A percentile compares a stretch with the other conserved stretches of the same genome.
Conservation (phyloP, 1,140 invertebrate genomes). For the Pseudomyrmex cubaensis region DNA sequence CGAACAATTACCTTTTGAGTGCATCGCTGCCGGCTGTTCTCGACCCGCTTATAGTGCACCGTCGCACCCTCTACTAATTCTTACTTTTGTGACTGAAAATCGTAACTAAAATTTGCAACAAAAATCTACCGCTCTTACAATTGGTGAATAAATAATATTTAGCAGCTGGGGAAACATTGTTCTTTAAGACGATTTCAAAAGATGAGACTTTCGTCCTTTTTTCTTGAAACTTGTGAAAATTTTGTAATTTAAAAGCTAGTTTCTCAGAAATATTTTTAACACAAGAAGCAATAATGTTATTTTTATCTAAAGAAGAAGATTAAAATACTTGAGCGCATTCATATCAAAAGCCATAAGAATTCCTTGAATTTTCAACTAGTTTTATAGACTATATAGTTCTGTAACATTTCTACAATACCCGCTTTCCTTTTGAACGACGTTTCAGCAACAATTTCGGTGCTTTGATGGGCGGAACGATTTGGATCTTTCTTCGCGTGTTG, state of each 20-base stretch:
- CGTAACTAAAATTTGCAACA: slow-evolving; percentile 1
- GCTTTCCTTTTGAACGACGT: slow-evolving; percentile 73
- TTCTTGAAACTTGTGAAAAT: background rate
- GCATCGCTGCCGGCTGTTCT: slow-evolving; percentile 79
- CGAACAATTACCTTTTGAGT: slow-evolving; percentile 76
- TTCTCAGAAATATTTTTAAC: background rate
- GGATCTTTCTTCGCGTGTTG: slow-evolving; percentile 5
- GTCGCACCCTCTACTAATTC: slow-evolving; percentile 42
- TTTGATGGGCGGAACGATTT: slow-evolving; percentile 74
- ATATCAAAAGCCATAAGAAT: background rate
- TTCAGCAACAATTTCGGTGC: slow-evolving; percentile 75
- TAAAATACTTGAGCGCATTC: background rate
- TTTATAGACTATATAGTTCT: background rate
- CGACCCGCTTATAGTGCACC: slow-evolving; percentile 36
- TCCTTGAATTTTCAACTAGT: too few relatives aligned
- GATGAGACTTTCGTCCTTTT: background rate
- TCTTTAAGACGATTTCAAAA: background rate
- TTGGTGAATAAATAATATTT: background rate
- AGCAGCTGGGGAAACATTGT: background rate
- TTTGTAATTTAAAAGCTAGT: background rate
- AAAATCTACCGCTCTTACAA: background rate
- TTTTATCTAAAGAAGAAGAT: background rate
- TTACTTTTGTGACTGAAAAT: slow-evolving; percentile 56
- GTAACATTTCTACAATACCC: slow-evolving; percentile 43
- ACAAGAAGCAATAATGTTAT: background rate